Conservation (phyloP, 53 echinoderm and acorn worm genomes). For the Paelopatides confundens region DNA sequence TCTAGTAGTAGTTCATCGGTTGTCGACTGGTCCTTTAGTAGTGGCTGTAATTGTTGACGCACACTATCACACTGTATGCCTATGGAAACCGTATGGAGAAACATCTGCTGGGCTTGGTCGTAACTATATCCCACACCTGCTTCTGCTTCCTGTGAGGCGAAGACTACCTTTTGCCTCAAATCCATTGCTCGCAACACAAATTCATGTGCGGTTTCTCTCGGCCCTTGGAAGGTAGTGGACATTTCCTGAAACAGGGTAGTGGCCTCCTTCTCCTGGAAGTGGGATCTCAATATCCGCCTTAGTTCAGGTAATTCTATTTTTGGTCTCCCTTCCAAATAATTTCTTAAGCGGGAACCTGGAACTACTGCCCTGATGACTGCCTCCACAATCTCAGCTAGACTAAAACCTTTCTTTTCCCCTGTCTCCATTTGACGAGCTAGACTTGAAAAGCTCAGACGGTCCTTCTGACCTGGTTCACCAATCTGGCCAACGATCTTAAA, state of each 20-base stretch:
- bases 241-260: constrained; percentile 66
- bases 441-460: constrained; percentile 58
- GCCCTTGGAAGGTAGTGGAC: constrained; percentile 45
- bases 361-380: constrained; percentile 58
- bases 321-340: constrained; percentile 65
- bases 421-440: constrained; percentile 69
- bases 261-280: constrained; percentile 68
- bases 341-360: constrained; percentile 37
- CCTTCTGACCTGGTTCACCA: constrained; percentile 61
- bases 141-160: constrained; percentile 23
- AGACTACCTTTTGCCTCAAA: constrained; percentile 66
- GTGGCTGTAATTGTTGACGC: constrained; percentile 49
- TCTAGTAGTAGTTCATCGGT: constrained; percentile 56
- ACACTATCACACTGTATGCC: constrained; percentile 57
- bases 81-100: constrained; percentile 62
- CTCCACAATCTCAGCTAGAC: constrained; percentile 47
- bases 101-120: constrained; percentile 49
- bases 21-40: constrained; percentile 5
- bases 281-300: constrained; percentile 35
- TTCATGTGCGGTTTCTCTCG: constrained; percentile 58
- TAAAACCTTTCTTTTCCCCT: constrained; percentile 45
- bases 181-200: constrained; percentile 66
- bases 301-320: constrained; percentile 40
- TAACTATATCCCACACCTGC: neutral
- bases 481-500: constrained; percentile 65